phyloP scores from a whole-genome alignment of 2,888 invertebrate genomes.

The Euzophera pinguis region DNA sequence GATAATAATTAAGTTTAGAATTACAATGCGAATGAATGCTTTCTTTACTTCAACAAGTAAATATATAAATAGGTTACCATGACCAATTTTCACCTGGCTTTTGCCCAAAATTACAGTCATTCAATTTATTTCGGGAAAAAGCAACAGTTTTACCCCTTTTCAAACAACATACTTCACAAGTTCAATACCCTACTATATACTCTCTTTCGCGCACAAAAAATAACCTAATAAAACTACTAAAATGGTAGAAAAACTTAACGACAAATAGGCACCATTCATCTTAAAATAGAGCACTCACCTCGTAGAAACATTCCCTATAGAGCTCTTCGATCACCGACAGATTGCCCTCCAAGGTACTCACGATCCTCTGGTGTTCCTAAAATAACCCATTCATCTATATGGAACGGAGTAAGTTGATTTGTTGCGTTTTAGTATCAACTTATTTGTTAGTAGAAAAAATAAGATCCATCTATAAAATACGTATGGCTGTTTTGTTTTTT shows the following conservation, averaged over 20 bases:
- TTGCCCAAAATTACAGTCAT: too few relatives aligned
- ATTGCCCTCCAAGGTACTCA: constrained; percentile 51
- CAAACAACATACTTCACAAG: too few relatives aligned
- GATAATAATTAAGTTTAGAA: too few relatives aligned
- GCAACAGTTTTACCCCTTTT: too few relatives aligned
- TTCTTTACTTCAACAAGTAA: too few relatives aligned
- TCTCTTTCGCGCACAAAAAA: not conserved
- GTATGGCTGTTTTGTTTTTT: too few relatives aligned
- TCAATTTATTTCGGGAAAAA: too few relatives aligned
- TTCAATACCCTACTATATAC: not conserved
- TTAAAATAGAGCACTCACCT: constrained; percentile 43
- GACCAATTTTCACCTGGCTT: too few relatives aligned
- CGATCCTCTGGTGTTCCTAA: constrained; percentile 49
- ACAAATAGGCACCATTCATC: not conserved
- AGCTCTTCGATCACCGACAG: constrained; percentile 60
- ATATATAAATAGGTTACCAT: too few relatives aligned
- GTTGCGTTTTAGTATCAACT: not conserved
- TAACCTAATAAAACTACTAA: not conserved
- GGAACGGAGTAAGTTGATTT: not conserved
- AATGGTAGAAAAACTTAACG: not conserved
- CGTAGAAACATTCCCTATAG: constrained; percentile 67
- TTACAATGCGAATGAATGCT: too few relatives aligned
- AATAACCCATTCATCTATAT: constrained; percentile 20
- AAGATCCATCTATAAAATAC: too few relatives aligned
- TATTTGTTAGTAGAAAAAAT: too few relatives aligned